Conservation (phyloP, 2,113 vertebrate genomes). For the Salvelinus sp. region DNA sequence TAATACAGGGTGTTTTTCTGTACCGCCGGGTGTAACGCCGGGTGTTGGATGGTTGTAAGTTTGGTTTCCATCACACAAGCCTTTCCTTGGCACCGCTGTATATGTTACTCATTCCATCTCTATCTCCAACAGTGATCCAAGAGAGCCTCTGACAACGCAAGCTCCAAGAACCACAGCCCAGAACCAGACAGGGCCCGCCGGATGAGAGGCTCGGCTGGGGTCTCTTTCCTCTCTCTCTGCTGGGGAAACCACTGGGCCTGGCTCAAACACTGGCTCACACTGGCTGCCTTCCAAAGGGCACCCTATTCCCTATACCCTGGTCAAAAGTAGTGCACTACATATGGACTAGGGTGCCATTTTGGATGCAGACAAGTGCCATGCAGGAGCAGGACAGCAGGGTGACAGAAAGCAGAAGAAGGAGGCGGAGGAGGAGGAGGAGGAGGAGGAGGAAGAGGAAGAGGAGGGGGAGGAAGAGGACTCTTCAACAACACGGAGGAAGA, state of each 20-base stretch:
- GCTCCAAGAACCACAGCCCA: too few species aligned
- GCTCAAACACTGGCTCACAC: not conserved
- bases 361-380: not conserved
- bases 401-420: slow-evolving; percentile 17
- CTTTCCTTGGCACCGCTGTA: slow-evolving; percentile 25
- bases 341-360: not conserved
- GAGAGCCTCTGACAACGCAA: not conserved
- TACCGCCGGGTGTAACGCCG: not conserved
- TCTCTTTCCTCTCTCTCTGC: not conserved
- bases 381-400: slow-evolving; percentile 24
- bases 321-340: too few species aligned
- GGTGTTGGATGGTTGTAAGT: not conserved
- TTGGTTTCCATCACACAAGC: slow-evolving; percentile 39
- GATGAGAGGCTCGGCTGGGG: not conserved
- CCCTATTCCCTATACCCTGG: too few species aligned
- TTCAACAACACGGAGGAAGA: not conserved
- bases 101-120: slow-evolving; percentile 15
- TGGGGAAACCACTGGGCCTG: not conserved
- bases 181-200: too few species aligned
- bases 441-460: too few species aligned
- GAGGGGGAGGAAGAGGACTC: not conserved
- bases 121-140: not conserved
- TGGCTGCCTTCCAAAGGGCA: not conserved
- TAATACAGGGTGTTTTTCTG: slow-evolving; percentile 20
- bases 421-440: not conserved